A percentile compares a stretch with the other conserved stretches of the same genome.
phyloP scores from a whole-genome alignment of 2,888 invertebrate species.

The Xestia c-nigrum region DNA sequence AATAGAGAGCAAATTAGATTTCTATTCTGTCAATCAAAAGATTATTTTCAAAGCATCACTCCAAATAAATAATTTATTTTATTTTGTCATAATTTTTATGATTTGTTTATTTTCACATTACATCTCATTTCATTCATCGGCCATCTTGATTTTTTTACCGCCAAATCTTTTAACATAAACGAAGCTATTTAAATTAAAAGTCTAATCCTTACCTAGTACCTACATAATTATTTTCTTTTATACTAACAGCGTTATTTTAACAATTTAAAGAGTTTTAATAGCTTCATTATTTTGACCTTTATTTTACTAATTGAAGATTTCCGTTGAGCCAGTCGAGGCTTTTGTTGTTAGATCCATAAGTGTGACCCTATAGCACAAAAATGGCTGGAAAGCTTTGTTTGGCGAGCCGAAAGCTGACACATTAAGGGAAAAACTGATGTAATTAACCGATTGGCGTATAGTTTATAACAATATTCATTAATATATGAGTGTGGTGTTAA shows the following conservation, averaged over 20 bases:
- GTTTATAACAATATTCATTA: slow-evolving; percentile 64
- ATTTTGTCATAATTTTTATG: slow-evolving; percentile 69
- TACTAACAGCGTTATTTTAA: slow-evolving; percentile 84
- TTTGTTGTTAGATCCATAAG: slow-evolving; percentile 72
- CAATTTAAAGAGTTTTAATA: slow-evolving; percentile 73
- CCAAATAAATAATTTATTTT: slow-evolving; percentile 73
- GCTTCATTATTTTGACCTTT: slow-evolving; percentile 59
- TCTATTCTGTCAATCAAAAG: slow-evolving; percentile 70
- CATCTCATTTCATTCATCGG: slow-evolving; percentile 73
- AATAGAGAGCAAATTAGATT: slow-evolving; percentile 76
- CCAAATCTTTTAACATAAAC: slow-evolving; percentile 61
- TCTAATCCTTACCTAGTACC: slow-evolving; percentile 54
- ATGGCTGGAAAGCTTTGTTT: slow-evolving; percentile 75
- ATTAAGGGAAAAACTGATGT: slow-evolving; percentile 76
- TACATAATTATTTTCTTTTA: slow-evolving; percentile 62
- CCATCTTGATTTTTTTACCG: slow-evolving; percentile 71
- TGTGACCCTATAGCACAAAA: slow-evolving; percentile 69
- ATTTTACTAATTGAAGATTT: slow-evolving; percentile 63
- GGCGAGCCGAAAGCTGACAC: slow-evolving; percentile 79
- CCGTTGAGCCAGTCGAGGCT: slow-evolving; percentile 70
- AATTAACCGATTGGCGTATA: slow-evolving; percentile 68
- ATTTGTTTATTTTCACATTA: slow-evolving; percentile 67
- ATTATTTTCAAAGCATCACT: slow-evolving; percentile 84
- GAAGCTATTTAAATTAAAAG: slow-evolving; percentile 55
- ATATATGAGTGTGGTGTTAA: slow-evolving; percentile 38